Percentiles rank a stretch among this genome's conserved stretches.
Evolutionary conservation across 2,113 vertebrate species (phyloP).

Genomic region (Choloepus hoffmanni): DNA sequence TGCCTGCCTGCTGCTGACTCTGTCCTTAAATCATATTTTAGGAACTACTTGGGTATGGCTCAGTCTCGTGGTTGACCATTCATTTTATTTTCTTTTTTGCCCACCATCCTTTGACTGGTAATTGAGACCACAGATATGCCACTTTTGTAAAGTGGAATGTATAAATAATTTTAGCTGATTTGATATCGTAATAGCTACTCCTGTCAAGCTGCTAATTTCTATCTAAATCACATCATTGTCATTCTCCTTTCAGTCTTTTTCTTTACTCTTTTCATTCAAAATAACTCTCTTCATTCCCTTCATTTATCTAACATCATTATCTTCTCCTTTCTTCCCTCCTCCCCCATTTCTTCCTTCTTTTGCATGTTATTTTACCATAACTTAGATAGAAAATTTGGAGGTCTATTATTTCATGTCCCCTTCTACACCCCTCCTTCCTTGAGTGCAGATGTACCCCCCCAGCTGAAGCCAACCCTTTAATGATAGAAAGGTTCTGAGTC

Average conservation of each 20-base stretch:
- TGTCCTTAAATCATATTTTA: not conserved
- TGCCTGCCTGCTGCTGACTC: not conserved
- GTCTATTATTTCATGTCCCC: not conserved
- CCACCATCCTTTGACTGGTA: not conserved
- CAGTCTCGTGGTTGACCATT: not conserved
- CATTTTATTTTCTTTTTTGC: conserved; percentile 13
- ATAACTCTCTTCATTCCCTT: not conserved
- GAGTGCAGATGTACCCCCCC: not conserved
- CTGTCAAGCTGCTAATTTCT: not conserved
- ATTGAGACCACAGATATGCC: conserved; percentile 24
- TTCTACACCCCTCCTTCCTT: not conserved
- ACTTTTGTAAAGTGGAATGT: not conserved
- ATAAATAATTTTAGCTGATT: conserved; percentile 11
- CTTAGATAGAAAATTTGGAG: not conserved
- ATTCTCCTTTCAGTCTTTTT: not conserved
- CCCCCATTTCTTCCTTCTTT: accelerated
- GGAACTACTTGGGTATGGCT: not conserved
- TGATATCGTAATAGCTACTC: not conserved
- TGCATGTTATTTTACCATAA: not conserved
- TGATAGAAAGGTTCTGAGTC: not conserved
- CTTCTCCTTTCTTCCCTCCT: not conserved
- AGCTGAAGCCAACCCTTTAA: not conserved
- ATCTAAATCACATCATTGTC: not conserved
- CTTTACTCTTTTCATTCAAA: not conserved
- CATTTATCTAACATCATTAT: not conserved